Conservation (phyloP, 2,888 invertebrate species). For the Lysandra bellargus region DNA sequence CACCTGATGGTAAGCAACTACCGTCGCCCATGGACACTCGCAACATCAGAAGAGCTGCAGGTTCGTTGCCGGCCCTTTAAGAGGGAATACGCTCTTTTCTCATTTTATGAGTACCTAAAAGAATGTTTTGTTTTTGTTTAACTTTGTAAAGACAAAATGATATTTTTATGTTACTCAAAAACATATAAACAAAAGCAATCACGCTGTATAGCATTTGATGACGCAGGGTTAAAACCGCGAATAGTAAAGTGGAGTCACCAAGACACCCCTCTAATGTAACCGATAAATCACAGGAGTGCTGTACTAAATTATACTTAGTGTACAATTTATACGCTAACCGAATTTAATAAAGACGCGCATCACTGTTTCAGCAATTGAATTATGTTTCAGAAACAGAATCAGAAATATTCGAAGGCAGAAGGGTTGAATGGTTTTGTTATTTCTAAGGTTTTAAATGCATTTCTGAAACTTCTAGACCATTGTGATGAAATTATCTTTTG, state of each 20-base stretch:
- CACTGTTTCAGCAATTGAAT: slow-evolving; percentile 73
- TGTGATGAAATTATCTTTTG: not conserved
- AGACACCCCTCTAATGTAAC: slow-evolving; percentile 53
- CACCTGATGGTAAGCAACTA: too few species aligned
- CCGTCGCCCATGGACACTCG: too few species aligned
- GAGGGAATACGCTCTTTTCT: too few species aligned
- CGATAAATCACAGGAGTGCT: slow-evolving; percentile 59
- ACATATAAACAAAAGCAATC: slow-evolving; percentile 21
- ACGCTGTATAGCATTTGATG: slow-evolving; percentile 39
- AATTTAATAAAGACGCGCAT: slow-evolving; percentile 76
- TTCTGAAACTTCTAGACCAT: not conserved
- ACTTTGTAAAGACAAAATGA: too few species aligned
- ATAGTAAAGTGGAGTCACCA: slow-evolving; percentile 61
- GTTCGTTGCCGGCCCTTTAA: too few species aligned
- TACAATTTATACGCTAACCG: slow-evolving; percentile 72
- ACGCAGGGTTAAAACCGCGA: slow-evolving; percentile 46
- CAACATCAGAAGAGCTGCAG: too few species aligned
- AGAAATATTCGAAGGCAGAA: slow-evolving; percentile 48
- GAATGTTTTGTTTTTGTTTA: not conserved
- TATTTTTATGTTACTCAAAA: not conserved
- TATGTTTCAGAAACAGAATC: slow-evolving; percentile 43
- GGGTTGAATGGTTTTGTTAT: slow-evolving; percentile 58
- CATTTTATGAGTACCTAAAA: not conserved
- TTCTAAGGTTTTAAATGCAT: slow-evolving; percentile 36
- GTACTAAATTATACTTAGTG: slow-evolving; percentile 71